Evolutionary conservation across 2,797 vertebrate genomes (phyloP).

Genomic region (Capromys pilorides): DNA sequence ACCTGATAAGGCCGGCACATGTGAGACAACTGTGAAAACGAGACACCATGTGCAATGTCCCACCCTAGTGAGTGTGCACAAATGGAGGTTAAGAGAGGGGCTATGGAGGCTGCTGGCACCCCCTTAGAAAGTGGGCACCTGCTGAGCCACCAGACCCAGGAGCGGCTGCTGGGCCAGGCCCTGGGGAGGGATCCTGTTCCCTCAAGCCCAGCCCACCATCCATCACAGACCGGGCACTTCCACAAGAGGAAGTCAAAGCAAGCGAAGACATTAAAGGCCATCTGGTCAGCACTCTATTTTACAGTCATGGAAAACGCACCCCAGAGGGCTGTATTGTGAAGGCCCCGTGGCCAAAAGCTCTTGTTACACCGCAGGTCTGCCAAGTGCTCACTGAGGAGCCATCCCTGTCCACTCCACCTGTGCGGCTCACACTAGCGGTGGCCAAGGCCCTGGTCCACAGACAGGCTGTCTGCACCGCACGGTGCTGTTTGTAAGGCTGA

Average conservation of each 20-base stretch:
- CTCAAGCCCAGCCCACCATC: background rate
- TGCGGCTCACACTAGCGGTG: background rate
- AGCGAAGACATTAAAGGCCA: background rate
- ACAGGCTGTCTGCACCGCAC: background rate
- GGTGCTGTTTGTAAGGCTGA: background rate
- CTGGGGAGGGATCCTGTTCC: background rate
- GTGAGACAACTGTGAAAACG: background rate
- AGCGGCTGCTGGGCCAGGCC: background rate
- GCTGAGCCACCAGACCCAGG: background rate
- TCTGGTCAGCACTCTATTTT: background rate
- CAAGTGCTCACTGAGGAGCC: background rate
- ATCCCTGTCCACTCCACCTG: background rate
- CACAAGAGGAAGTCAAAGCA: background rate
- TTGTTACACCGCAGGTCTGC: background rate
- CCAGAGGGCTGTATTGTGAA: background rate
- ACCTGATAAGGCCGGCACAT: background rate
- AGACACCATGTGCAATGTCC: rapidly evolving
- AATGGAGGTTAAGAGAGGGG: background rate
- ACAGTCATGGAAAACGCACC: background rate
- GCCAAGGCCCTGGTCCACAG: background rate
- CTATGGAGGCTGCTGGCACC: rapidly evolving
- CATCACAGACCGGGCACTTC: background rate
- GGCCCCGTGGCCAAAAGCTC: background rate
- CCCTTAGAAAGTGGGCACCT: background rate
- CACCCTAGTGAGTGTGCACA: background rate